Evolutionary conservation across 1,140 invertebrate species (phyloP), one percentile per base, ranked within the genome.

Genomic region (Psix sp.): DNA sequence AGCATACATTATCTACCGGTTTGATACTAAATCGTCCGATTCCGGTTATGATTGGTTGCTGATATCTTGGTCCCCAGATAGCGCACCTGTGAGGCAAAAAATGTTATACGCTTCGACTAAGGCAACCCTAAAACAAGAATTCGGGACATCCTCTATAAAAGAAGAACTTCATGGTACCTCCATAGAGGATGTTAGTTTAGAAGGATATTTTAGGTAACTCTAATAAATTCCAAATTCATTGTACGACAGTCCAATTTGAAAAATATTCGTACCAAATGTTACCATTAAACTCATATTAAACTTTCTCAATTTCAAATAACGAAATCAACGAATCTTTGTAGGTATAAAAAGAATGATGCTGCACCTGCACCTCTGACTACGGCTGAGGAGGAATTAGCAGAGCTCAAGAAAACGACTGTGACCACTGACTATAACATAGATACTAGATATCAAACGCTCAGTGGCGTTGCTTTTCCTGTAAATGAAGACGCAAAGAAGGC

Each of bases 31-130:
- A 43, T 88, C 81, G 0, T 54, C 81, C 1, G 91, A 93, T 56
- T 89, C 92, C 2, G 94, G 94, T 5, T 94, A 96, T 86, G 94
- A 98, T 79, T 99, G 98, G 98, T 82, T 99, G 0, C 90, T 99
- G 9, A 94, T 99, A 36, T 94, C 93, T 74, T 99, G 96, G 95
- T 96, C 94, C 15, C 97, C 97, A 3, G 97, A 99, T 80, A 91
- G 90, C 71, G 93, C 96, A 6, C 91, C 92, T 5, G 92, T 97
- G 3, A 90, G 97, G 63, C 93, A 99, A 79, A 99, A 99, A 88
- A 99, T 99, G 98, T 89, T 99, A 21, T 99, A 99, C 85, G 98
- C 98, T 0, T 98, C 97, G 0, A 99, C 98, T 0, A 97, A 98
- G 88, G 96, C 98, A 1, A 99, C 98, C 1, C 87, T 99, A 1